These are phyloP conservation scores for Apis dorsata DNA, from an alignment of 1,140 invertebrate species.

Conservation along the genomic window DNA sequence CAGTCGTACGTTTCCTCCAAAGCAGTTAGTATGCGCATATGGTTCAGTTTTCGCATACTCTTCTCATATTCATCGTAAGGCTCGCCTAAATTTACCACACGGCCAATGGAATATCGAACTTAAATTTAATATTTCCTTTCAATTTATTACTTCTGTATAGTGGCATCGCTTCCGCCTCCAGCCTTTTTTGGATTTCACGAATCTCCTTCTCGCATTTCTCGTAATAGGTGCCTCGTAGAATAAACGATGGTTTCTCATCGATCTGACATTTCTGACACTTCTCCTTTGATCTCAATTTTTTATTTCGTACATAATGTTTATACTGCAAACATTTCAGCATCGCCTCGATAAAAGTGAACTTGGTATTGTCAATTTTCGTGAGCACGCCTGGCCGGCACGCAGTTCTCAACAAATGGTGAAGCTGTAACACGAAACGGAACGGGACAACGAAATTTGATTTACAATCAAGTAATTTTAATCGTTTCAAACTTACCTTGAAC, in stretches of 20 bases:
- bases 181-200: conserved; percentile 40
- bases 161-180: conserved; percentile 3
- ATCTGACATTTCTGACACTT: conserved; percentile 22
- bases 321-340: conserved; percentile 68
- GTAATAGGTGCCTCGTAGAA: conserved; percentile 52
- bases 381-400: conserved; percentile 63
- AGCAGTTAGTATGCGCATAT: too few relatives aligned
- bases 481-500: conserved; percentile 55
- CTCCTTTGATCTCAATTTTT: not conserved
- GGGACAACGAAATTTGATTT: too few relatives aligned
- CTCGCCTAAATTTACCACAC: not conserved
- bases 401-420: conserved; percentile 69
- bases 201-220: conserved; percentile 58
- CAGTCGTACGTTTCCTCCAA: conserved; percentile 1
- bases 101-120: not conserved
- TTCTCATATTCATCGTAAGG: conserved; percentile 26
- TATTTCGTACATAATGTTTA: conserved; percentile 33
- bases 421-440: conserved; percentile 32
- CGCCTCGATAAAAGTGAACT: conserved; percentile 63
- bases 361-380: conserved; percentile 63
- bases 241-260: conserved; percentile 17
- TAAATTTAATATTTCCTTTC: not conserved
- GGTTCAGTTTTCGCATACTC: not conserved
- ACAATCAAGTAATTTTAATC: fast-evolving
- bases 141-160: conserved; percentile 38